Evolutionary conservation across 2,113 vertebrate genomes (phyloP).

Genomic region (Otus sunia): DNA sequence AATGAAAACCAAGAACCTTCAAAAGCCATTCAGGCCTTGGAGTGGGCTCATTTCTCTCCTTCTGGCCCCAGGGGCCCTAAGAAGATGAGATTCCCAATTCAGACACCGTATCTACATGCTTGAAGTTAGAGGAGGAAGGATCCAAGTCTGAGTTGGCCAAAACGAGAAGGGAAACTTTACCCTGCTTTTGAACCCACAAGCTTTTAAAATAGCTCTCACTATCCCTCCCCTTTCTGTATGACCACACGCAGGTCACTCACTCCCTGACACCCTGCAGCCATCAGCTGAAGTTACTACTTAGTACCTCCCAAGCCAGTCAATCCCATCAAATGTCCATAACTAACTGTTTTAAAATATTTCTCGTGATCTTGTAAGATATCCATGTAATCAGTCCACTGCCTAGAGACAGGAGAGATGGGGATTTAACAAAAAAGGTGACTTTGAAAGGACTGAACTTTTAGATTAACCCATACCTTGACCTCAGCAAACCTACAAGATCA

Average conservation of each 20-base stretch:
- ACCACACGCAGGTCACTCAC: rapidly evolving
- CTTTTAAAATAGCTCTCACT: neutral
- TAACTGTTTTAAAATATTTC: neutral
- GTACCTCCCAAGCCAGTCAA: neutral
- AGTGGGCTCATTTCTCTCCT: neutral
- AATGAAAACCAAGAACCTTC: neutral
- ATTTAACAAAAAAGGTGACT: neutral
- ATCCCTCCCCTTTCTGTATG: rapidly evolving
- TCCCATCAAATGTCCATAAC: neutral
- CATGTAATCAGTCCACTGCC: neutral
- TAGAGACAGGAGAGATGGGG: neutral
- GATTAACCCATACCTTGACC: neutral
- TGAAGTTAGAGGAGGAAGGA: neutral
- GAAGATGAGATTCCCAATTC: neutral
- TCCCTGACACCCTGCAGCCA: neutral
- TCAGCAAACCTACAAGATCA: neutral
- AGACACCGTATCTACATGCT: neutral
- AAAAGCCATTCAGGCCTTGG: neutral
- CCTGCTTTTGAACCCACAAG: neutral
- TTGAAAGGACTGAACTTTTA: neutral
- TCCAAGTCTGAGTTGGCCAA: neutral
- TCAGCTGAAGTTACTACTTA: neutral
- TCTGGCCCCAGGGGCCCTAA: neutral
- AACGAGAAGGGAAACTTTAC: neutral
- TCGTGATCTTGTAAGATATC: neutral